Percentiles rank a stretch among this genome's conserved stretches.
phyloP scores from a whole-genome alignment of 2,797 vertebrate species.

The Sebastes iracundus region DNA sequence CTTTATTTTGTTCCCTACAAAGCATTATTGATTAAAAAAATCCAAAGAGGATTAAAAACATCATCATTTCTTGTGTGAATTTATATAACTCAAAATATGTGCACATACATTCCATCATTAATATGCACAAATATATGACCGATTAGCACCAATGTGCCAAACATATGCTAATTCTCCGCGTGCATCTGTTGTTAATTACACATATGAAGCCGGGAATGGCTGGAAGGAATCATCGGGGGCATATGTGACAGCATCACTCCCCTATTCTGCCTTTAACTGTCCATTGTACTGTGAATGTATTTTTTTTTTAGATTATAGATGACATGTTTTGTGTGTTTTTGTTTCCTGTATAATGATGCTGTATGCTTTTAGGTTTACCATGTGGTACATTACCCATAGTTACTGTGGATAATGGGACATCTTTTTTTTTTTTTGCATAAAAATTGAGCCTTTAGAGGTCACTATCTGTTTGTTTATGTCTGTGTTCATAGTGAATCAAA shows the following conservation, averaged over 20 bases:
- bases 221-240: conserved; percentile 75
- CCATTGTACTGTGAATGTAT: conserved; percentile 69
- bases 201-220: conserved; percentile 80
- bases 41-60: conserved; percentile 40
- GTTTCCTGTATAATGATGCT: conserved; percentile 45
- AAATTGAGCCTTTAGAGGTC: conserved; percentile 17
- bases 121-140: conserved; percentile 80
- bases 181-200: conserved; percentile 87
- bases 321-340: conserved; percentile 52
- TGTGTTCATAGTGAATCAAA: neutral
- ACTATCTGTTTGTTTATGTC: neutral
- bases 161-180: conserved; percentile 83
- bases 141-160: conserved; percentile 81
- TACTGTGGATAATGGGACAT: conserved; percentile 17
- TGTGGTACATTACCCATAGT: conserved; percentile 39
- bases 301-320: conserved; percentile 56
- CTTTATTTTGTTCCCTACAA: conserved; percentile 37
- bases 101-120: conserved; percentile 71
- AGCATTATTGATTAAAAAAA: conserved; percentile 39
- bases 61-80: conserved; percentile 48
- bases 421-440: neutral
- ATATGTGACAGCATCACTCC: conserved; percentile 63
- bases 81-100: conserved; percentile 53
- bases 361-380: conserved; percentile 23
- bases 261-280: conserved; percentile 44